Evolutionary conservation across 2,113 vertebrate species (phyloP).

Genomic region (Larimichthys polyactis): DNA sequence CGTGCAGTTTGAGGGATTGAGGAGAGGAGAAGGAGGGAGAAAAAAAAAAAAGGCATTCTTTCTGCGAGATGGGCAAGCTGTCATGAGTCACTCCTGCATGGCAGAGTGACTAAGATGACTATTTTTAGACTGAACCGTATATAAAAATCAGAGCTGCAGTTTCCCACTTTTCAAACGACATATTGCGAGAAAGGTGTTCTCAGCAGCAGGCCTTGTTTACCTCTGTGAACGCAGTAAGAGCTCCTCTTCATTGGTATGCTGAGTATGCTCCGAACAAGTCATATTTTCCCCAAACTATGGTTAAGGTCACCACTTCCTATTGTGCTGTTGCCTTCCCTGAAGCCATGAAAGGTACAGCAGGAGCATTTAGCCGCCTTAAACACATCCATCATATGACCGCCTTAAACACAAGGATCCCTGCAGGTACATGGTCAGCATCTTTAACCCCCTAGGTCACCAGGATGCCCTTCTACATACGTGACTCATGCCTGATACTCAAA

Average conservation of each 20-base stretch:
- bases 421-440: not conserved
- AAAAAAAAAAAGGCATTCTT: not conserved
- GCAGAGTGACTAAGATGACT: slow-evolving; percentile 56
- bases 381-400: too few relatives aligned
- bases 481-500: not conserved
- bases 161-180: slow-evolving; percentile 8
- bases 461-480: not conserved
- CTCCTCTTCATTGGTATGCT: not conserved
- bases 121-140: slow-evolving; percentile 47
- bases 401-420: not conserved
- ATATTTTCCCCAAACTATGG: not conserved
- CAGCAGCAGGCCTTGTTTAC: not conserved
- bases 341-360: not conserved
- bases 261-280: not conserved
- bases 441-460: not conserved
- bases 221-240: too few relatives aligned
- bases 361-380: not conserved
- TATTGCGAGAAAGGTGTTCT: not conserved
- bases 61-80: slow-evolving; percentile 20
- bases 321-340: not conserved
- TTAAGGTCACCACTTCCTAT: not conserved
- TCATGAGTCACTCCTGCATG: slow-evolving; percentile 58
- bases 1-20: not conserved
- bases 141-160: slow-evolving; percentile 13
- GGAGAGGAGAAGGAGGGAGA: too few relatives aligned